These are phyloP conservation scores for Pangasius macronema DNA, from an alignment of 2,797 vertebrate genomes.

Conservation along the genomic window DNA sequence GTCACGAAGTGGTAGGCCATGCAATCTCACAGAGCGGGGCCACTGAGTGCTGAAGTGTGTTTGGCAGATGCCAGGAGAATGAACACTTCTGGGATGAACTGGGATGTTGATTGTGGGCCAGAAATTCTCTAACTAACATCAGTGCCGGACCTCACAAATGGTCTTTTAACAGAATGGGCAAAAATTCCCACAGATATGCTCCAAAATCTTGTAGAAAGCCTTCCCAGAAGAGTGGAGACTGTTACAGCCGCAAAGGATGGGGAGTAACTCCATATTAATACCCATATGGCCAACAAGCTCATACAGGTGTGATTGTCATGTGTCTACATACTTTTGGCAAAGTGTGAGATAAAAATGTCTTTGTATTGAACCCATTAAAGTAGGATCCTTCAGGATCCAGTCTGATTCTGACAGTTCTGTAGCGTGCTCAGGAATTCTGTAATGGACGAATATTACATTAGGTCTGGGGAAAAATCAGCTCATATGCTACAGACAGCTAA, in stretches of 20 bases:
- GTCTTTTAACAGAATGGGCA: background rate
- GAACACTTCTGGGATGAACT: background rate
- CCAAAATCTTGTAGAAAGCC: background rate
- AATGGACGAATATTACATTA: constrained; percentile 15
- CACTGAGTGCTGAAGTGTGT: too few species aligned
- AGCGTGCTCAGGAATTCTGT: constrained; percentile 15
- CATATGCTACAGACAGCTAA: constrained; percentile 33
- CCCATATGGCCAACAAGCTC: background rate
- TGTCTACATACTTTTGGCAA: background rate
- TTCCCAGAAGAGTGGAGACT: background rate
- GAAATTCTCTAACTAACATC: background rate
- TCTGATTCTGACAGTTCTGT: background rate
- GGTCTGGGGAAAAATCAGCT: constrained; percentile 18
- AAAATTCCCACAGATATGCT: background rate
- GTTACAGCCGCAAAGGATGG: background rate
- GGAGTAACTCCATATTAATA: background rate
- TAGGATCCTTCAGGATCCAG: background rate
- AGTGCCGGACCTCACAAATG: background rate
- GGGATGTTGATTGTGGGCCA: background rate
- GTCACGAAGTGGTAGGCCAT: too few species aligned
- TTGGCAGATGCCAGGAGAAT: too few species aligned
- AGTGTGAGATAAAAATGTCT: background rate
- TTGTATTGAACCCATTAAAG: background rate
- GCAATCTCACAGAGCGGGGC: too few species aligned
- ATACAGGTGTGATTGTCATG: background rate